These are phyloP conservation scores for Chaunax sp. DNA, from an alignment of 2,797 vertebrate species.

Conservation along the genomic window DNA sequence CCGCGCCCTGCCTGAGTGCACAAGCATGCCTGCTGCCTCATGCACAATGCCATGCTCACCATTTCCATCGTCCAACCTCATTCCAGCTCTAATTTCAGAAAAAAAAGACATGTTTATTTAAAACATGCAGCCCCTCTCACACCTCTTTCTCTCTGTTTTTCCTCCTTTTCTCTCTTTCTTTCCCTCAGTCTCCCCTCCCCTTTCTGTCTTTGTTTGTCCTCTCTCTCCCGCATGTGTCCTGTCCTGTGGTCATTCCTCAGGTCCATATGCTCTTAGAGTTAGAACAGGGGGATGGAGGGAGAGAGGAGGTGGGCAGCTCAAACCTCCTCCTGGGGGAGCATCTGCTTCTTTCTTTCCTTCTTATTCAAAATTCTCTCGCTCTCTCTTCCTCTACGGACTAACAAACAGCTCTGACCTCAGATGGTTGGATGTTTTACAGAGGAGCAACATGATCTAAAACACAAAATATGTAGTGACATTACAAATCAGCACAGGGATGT, in stretches of 20 bases:
- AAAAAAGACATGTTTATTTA: constrained; percentile 51
- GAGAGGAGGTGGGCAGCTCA: constrained; percentile 71
- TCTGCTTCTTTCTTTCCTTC: constrained; percentile 75
- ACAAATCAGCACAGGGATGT: constrained; percentile 70
- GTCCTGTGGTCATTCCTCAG: constrained; percentile 74
- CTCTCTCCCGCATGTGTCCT: constrained; percentile 55
- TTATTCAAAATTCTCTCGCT: constrained; percentile 38
- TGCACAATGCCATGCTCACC: constrained; percentile 57
- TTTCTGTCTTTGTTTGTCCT: constrained; percentile 56
- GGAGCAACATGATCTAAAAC: constrained; percentile 71
- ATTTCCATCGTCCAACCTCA: constrained; percentile 61
- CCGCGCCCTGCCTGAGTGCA: constrained; percentile 72
- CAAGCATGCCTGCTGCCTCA: constrained; percentile 61
- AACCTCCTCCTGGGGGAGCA: constrained; percentile 84
- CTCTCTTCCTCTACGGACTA: constrained; percentile 52
- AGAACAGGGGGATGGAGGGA: constrained; percentile 46
- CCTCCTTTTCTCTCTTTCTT: constrained; percentile 14
- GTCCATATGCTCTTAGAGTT: constrained; percentile 79
- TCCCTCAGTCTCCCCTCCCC: constrained; percentile 10
- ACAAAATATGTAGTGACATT: constrained; percentile 60
- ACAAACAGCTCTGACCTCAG: constrained; percentile 77
- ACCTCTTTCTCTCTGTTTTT: constrained; percentile 38
- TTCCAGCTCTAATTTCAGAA: constrained; percentile 56
- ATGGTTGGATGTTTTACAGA: constrained; percentile 70
- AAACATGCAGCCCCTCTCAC: constrained; percentile 43